phyloP scores from a whole-genome alignment of 2,797 vertebrate genomes.

The Acanthopagrus latus region DNA sequence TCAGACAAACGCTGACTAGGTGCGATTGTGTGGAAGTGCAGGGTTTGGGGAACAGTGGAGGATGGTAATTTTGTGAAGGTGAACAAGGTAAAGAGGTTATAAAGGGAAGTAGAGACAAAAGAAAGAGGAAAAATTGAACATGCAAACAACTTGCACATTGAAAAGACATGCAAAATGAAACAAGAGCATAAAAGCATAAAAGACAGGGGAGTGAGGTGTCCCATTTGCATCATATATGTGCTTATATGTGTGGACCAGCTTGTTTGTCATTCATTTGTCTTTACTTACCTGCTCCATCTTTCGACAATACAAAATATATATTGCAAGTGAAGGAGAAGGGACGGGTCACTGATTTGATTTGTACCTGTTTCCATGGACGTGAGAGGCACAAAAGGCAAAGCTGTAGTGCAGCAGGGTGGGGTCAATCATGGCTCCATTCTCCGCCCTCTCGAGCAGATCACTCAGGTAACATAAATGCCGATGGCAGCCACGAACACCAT shows the following conservation, averaged over 20 bases:
- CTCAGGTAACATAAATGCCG: slow-evolving; percentile 97
- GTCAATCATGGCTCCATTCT: slow-evolving; percentile 99
- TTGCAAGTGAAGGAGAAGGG: not conserved
- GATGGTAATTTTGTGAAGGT: not conserved
- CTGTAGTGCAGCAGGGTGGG: slow-evolving; percentile 99
- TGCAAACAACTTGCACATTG: slow-evolving; percentile 34
- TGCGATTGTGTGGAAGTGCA: slow-evolving; percentile 42
- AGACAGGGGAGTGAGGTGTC: not conserved
- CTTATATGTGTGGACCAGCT: not conserved
- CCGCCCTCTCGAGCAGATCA: slow-evolving; percentile 95
- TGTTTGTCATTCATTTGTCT: not conserved
- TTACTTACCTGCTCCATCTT: not conserved
- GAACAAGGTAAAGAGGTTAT: slow-evolving; percentile 34
- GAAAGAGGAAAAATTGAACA: slow-evolving; percentile 40
- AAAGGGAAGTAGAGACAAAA: slow-evolving; percentile 37
- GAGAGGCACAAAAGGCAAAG: slow-evolving; percentile 98
- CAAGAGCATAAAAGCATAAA: not conserved
- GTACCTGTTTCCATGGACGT: slow-evolving; percentile 98
- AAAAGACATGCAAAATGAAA: slow-evolving; percentile 7
- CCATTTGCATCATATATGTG: not conserved
- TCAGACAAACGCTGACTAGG: slow-evolving; percentile 89
- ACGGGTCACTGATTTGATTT: not conserved
- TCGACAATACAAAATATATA: not conserved
- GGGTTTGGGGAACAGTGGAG: slow-evolving; percentile 10
- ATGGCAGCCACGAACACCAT: slow-evolving; percentile 97